Percentiles rank a stretch among this genome's conserved stretches.
phyloP scores from a whole-genome alignment of 2,797 vertebrate genomes.

The Vireo griseus region DNA sequence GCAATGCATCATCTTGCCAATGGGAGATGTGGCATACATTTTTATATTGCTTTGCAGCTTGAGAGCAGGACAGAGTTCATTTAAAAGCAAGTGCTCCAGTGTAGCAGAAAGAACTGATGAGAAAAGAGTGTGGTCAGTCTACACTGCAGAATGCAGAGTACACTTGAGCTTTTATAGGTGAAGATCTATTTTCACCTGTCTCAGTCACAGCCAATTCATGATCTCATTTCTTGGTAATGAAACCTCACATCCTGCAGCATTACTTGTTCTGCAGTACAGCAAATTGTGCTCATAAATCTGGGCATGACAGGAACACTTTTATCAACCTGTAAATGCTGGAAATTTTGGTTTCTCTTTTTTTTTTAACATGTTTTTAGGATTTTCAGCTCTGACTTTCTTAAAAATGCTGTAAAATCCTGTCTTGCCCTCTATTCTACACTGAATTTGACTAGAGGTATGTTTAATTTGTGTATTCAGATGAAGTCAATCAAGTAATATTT shows the following conservation, averaged over 20 bases:
- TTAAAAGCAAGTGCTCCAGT: constrained; percentile 8
- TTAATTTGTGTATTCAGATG: not conserved
- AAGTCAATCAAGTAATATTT: not conserved
- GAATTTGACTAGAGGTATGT: not conserved
- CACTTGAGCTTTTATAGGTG: not conserved
- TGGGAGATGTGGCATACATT: constrained; percentile 23
- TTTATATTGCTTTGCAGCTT: constrained; percentile 38
- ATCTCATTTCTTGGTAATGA: constrained; percentile 41
- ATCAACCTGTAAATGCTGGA: not conserved
- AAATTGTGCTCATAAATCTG: constrained; percentile 16
- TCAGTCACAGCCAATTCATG: constrained; percentile 26
- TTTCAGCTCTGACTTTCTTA: not conserved
- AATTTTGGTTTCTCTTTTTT: not conserved
- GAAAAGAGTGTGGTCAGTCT: constrained; percentile 1
- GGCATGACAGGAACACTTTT: not conserved
- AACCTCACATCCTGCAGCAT: constrained; percentile 16
- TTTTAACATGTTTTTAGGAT: not conserved
- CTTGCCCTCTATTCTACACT: not conserved
- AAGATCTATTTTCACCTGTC: constrained; percentile 48
- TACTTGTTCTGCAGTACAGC: constrained; percentile 21
- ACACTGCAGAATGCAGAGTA: not conserved
- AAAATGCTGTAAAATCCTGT: not conserved
- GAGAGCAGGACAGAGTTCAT: not conserved
- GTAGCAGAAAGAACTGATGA: constrained; percentile 1
- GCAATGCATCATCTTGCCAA: constrained; percentile 49